A percentile compares a stretch with the other conserved stretches of the same genome.
Evolutionary conservation across 1,140 invertebrate species (phyloP).

Genomic region (Pomacea maculata): DNA sequence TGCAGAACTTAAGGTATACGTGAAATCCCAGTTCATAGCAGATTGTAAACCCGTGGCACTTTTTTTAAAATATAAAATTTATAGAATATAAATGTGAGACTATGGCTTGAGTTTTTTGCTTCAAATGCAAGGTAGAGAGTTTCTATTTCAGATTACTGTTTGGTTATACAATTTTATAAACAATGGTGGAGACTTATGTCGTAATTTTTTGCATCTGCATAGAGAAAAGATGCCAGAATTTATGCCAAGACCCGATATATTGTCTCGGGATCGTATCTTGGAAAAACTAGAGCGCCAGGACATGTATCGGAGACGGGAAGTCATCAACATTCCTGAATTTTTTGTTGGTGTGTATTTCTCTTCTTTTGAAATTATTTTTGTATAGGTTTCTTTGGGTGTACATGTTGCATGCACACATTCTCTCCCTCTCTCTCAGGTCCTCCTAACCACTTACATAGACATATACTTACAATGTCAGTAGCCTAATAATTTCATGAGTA

Average conservation of each 20-base stretch:
- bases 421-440: too few species aligned
- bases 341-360: slow-evolving; percentile 82
- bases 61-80: not conserved
- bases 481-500: too few species aligned
- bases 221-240: slow-evolving; percentile 94
- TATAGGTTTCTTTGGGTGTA: not conserved
- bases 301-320: slow-evolving; percentile 85
- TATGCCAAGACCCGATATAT: slow-evolving; percentile 83
- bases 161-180: not conserved
- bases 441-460: too few species aligned
- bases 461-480: too few species aligned
- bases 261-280: slow-evolving; percentile 80
- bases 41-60: not conserved
- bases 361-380: not conserved
- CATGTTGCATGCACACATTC: not conserved
- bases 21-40: not conserved
- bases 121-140: not conserved
- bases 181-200: not conserved
- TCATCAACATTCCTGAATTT: slow-evolving; percentile 94
- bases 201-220: slow-evolving; percentile 16
- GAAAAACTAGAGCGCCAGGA: slow-evolving; percentile 92
- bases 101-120: not conserved
- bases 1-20: slow-evolving; percentile 37
- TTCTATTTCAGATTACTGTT: not conserved
- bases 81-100: not conserved